Conservation (phyloP, 2,113 vertebrate species). For the Carettochelys insculpta region DNA sequence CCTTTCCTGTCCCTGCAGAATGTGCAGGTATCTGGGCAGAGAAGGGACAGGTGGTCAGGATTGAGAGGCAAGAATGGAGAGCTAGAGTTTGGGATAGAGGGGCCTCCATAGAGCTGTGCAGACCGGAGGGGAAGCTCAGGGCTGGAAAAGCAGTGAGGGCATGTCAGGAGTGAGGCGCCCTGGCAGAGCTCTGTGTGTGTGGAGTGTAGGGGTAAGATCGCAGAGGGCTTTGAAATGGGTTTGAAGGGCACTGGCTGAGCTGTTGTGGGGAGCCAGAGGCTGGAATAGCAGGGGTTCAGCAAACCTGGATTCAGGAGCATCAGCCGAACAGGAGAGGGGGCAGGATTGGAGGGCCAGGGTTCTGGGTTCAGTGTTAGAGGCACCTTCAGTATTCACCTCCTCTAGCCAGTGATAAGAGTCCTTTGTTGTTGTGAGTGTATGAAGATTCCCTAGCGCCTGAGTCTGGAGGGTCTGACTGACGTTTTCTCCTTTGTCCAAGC, state of each 20-base stretch:
- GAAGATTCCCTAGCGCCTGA: too few species aligned
- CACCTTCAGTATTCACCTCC: too few species aligned
- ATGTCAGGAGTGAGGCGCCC: background rate
- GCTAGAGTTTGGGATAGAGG: background rate
- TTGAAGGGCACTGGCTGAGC: background rate
- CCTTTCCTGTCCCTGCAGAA: slow-evolving; percentile 82
- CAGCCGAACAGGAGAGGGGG: background rate
- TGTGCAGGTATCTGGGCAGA: background rate
- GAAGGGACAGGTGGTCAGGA: background rate
- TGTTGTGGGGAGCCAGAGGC: background rate
- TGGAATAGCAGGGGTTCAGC: background rate
- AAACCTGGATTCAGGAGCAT: background rate
- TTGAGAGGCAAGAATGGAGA: background rate
- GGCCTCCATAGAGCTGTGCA: background rate
- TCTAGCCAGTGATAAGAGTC: too few species aligned
- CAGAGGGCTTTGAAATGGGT: too few species aligned
- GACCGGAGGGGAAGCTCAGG: background rate
- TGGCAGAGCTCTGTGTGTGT: background rate
- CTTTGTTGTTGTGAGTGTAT: too few species aligned
- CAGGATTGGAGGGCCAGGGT: background rate
- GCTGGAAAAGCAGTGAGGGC: background rate
- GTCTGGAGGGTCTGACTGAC: too few species aligned
- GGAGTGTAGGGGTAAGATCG: background rate
- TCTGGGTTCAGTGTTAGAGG: background rate
- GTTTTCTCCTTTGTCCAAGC: too few species aligned